These are phyloP conservation scores for Phataginus tricuspis DNA, from an alignment of 2,797 vertebrate genomes.

Conservation along the genomic window DNA sequence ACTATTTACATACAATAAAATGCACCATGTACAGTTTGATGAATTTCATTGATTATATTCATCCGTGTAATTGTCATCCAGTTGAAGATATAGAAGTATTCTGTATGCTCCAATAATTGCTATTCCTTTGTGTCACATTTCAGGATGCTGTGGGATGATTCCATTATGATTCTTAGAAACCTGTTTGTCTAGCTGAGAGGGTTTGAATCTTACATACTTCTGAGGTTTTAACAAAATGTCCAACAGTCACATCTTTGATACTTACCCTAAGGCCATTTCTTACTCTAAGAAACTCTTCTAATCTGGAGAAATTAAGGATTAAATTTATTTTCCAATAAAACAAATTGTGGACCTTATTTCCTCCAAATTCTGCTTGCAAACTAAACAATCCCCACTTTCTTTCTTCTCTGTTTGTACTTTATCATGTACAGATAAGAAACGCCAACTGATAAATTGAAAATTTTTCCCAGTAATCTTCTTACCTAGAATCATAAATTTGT, in stretches of 20 bases:
- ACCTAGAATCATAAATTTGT: neutral
- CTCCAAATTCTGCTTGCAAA: neutral
- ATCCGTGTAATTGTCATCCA: neutral
- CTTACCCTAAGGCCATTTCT: neutral
- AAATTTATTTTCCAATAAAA: conserved; percentile 6
- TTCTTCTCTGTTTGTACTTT: neutral
- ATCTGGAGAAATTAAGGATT: neutral
- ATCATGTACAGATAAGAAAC: neutral
- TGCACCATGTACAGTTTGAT: neutral
- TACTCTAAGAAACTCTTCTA: neutral
- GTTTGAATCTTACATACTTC: neutral
- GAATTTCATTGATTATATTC: neutral
- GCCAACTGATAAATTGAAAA: neutral
- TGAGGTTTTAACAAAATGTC: neutral
- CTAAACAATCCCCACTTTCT: neutral
- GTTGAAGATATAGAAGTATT: neutral
- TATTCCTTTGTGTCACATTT: neutral
- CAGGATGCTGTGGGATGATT: neutral
- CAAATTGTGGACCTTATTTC: neutral
- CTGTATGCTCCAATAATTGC: neutral
- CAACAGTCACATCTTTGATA: neutral
- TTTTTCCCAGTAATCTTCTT: neutral
- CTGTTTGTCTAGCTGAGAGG: neutral
- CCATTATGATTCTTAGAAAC: neutral
- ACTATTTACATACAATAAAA: neutral